Percentiles rank a stretch among this genome's conserved stretches.
These are phyloP conservation scores for Garrulus glandarius DNA, from an alignment of 2,797 vertebrate genomes.

Conservation along the genomic window DNA sequence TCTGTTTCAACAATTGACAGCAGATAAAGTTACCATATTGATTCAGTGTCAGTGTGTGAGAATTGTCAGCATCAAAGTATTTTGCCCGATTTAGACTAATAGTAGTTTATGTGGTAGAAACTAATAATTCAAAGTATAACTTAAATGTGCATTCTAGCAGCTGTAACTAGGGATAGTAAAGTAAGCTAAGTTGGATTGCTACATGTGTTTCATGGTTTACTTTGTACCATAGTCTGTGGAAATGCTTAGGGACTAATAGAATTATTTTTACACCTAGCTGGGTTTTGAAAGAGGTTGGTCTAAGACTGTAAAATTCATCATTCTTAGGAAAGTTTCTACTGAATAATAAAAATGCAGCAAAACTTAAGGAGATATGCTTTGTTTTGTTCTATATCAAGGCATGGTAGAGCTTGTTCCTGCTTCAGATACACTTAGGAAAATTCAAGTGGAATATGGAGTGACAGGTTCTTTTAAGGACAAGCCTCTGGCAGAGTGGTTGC, in stretches of 20 bases:
- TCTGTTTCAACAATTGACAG: neutral
- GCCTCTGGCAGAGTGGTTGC: conserved; percentile 94
- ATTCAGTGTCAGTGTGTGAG: neutral
- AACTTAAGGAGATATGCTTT: neutral
- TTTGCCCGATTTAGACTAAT: neutral
- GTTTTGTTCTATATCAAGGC: conserved; percentile 75
- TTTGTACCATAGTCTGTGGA: neutral
- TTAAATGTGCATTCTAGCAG: neutral
- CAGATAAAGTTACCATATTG: neutral
- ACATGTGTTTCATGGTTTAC: neutral
- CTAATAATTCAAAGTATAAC: neutral
- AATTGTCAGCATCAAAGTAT: neutral
- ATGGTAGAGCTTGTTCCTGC: conserved; percentile 97
- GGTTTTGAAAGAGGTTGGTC: neutral
- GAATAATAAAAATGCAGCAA: neutral
- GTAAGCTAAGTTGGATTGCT: neutral
- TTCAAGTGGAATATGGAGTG: conserved; percentile 97
- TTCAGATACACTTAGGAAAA: conserved; percentile 96
- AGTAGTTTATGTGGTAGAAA: neutral
- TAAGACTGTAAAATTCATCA: neutral
- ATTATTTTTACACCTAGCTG: neutral
- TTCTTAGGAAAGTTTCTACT: neutral
- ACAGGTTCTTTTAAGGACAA: conserved; percentile 99
- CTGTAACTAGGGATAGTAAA: neutral
- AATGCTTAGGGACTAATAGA: neutral